phyloP scores from a whole-genome alignment of 2,797 vertebrate species.

The Menidia menidia region DNA sequence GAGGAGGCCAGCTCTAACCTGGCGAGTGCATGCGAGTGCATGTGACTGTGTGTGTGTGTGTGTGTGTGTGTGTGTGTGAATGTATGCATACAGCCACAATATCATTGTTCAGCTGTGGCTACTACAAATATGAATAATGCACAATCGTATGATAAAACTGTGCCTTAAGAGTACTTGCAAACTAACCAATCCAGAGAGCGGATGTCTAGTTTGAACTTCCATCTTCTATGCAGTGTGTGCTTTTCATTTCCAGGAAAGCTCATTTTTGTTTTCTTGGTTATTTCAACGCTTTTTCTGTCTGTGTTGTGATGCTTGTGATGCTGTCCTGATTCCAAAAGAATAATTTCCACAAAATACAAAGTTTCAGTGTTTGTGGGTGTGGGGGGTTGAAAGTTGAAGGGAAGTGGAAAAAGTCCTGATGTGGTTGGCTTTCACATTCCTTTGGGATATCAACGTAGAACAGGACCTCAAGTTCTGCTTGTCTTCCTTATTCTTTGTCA shows the following conservation, averaged over 20 bases:
- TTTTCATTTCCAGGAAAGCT: conserved; percentile 51
- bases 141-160: conserved; percentile 30
- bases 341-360: conserved; percentile 62
- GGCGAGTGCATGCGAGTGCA: conserved; percentile 42
- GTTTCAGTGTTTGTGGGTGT: conserved; percentile 53
- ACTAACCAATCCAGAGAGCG: conserved; percentile 39
- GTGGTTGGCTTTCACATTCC: conserved; percentile 53
- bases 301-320: conserved; percentile 51
- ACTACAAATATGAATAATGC: background rate
- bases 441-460: conserved; percentile 31
- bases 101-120: conserved; percentile 21
- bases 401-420: conserved; percentile 61
- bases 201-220: conserved; percentile 42
- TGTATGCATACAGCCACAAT: conserved; percentile 14
- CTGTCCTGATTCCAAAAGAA: conserved; percentile 40
- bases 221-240: conserved; percentile 47
- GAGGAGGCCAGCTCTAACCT: conserved; percentile 72
- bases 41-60: conserved; percentile 29
- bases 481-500: conserved; percentile 28
- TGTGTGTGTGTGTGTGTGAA: conserved; percentile 34
- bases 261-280: conserved; percentile 46
- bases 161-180: conserved; percentile 12
- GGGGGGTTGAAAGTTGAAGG: conserved; percentile 54
- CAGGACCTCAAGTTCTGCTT: conserved; percentile 9
- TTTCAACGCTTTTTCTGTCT: conserved; percentile 58